Percentiles rank a stretch among this genome's conserved stretches.
These are phyloP conservation scores for Brenthis daphne DNA, from an alignment of 2,888 invertebrate genomes.

Conservation along the genomic window DNA sequence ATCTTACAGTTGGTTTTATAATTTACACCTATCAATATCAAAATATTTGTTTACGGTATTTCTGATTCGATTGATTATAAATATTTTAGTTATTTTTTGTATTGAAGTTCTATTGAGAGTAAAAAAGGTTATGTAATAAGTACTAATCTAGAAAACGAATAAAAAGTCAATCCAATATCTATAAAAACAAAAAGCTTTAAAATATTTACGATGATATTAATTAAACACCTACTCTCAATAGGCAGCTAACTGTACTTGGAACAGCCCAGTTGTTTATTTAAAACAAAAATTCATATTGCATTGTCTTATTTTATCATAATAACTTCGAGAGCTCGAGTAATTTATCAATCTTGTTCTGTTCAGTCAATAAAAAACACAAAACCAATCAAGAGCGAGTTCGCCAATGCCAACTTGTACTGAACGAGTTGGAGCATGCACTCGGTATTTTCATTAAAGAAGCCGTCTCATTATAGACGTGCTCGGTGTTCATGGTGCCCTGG, in stretches of 20 bases:
- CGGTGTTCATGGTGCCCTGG: slow-evolving; percentile 57
- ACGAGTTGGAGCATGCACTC: slow-evolving; percentile 57
- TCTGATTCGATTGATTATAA: too few species aligned
- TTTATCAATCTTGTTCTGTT: slow-evolving; percentile 39
- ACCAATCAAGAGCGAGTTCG: slow-evolving; percentile 36
- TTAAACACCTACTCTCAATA: slow-evolving; percentile 4
- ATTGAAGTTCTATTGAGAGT: too few species aligned
- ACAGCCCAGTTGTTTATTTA: slow-evolving; percentile 5
- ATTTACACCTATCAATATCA: too few species aligned
- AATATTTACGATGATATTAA: slow-evolving; percentile 32
- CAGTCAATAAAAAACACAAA: slow-evolving; percentile 39
- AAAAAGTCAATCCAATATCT: neutral
- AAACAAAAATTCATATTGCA: slow-evolving; percentile 20
- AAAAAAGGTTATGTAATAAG: too few species aligned
- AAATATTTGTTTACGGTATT: too few species aligned
- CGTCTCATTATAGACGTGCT: slow-evolving; percentile 76
- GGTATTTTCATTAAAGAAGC: slow-evolving; percentile 78
- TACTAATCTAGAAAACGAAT: too few species aligned
- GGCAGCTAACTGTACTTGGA: neutral
- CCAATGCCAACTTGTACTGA: slow-evolving; percentile 48
- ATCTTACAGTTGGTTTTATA: too few species aligned
- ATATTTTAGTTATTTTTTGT: too few species aligned
- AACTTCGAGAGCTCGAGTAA: slow-evolving; percentile 35
- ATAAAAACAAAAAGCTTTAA: neutral
- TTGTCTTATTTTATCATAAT: slow-evolving; percentile 37